Evolutionary conservation across 2,113 vertebrate genomes (phyloP), one percentile per base, ranked within the genome.

Genomic region (Leucoraja erinaceus): DNA sequence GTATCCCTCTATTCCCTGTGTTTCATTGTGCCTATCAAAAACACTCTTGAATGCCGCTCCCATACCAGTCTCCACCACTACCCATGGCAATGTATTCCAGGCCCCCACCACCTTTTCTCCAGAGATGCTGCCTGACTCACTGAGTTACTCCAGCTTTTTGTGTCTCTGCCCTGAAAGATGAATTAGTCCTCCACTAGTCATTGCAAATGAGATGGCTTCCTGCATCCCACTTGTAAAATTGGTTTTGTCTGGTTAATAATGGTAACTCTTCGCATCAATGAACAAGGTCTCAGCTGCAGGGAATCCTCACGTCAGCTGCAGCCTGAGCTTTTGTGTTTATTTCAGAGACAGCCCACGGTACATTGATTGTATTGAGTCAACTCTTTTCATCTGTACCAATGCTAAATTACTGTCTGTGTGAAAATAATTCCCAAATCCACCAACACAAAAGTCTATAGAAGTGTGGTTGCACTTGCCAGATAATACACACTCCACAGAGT

Each of bases 371-470:
- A 90, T 47, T 90, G 90, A 74, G 10, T 91, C 22, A 72, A 54
- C 90, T 91, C 90, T 72, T 88, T 91, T 28, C 38, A 72, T 68
- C 33, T 72, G 38, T 70, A 74, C 18, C 33, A 66, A 70, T 68
- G 88, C 68, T 90, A 90, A 90, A 90, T 90, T 90, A 68, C 68
- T 72, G 66, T 91, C 90, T 72, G 33, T 91, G 66, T 91, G 66
- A 91, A 91, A 91, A 91, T 91, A 91, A 91, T 91, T 68, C 25
- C 90, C 5, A 25, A 91, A 31, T 91, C 33, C 22, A 16, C 68
- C 66, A 91, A 74, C 90, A 91, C n/a, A 91, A n/a, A 91, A 91
- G 68, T 28, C 68, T 54, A 91, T 91, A 91, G 72, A 74, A 54
- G 18, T 68, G 25, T 20, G 33, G 88, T 47, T 70, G 47, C 88